Evolutionary conservation across 1,140 invertebrate genomes (phyloP), one percentile per base, ranked within the genome.

Genomic region (Drosophila novamexicana): DNA sequence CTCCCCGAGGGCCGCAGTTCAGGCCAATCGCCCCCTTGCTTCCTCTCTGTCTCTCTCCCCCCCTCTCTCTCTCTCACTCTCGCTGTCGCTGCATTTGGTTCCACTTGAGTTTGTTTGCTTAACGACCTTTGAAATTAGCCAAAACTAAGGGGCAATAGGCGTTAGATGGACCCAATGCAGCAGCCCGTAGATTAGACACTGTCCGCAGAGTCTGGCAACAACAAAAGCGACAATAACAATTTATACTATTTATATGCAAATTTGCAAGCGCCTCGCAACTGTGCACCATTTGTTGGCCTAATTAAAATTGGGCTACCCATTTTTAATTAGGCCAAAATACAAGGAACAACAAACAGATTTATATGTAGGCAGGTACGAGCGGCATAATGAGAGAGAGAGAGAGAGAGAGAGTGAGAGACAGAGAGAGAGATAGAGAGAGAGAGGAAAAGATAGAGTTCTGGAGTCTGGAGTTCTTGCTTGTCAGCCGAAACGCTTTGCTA

Each of bases 41-140:
- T 29, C 22, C 22, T 29, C 32, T 36, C n/a, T 16, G 18, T 1
- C 58, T 44, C 44, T 40, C 37, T 58, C 42, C 40, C 29, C 42
- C 7, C 68, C 57, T 16, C 18, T 47, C 52, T 79, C 63, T 66
- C 54, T 50, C 42, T 45, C 45, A 63, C 50, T 40, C 29, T 42
- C 8, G 66, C 63, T 88, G 64, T 77, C 66, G 61, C 42, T 76
- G 84, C 77, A 88, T 88, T 88, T 88, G 80, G 90, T 91, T 91
- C 85, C 90, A 91, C 90, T 91, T 91, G 81, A 91, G 90, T 91
- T 90, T 91, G 90, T 91, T 91, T 91, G 90, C 79, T 91, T 91
- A 91, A 91, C 90, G 90, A 91, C 90, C 90, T 91, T 91, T 91
- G 90, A 91, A 91, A 91, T 91, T 91, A 88, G 84, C 84, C 84